These are phyloP conservation scores for Babyrousa celebensis DNA, from an alignment of 2,797 vertebrate genomes.

Conservation along the genomic window DNA sequence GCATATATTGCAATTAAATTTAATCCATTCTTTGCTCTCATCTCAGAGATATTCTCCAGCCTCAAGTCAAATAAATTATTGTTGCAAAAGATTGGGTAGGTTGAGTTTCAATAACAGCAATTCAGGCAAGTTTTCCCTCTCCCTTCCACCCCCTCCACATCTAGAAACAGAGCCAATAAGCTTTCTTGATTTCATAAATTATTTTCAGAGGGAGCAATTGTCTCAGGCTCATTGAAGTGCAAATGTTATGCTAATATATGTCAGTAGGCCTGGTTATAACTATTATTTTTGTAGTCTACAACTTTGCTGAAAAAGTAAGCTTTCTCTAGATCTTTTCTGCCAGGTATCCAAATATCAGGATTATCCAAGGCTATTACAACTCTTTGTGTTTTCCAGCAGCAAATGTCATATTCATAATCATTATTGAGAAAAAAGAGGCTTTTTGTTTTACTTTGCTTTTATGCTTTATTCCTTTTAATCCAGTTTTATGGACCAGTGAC, in stretches of 20 bases:
- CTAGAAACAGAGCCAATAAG: slow-evolving; percentile 31
- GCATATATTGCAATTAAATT: slow-evolving; percentile 72
- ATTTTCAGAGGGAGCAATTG: slow-evolving; percentile 14
- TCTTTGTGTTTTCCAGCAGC: not conserved
- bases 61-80: slow-evolving; percentile 69
- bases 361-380: not conserved
- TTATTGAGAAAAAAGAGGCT: slow-evolving; percentile 55
- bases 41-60: slow-evolving; percentile 66
- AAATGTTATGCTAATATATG: slow-evolving; percentile 67
- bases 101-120: slow-evolving; percentile 67
- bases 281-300: slow-evolving; percentile 50
- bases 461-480: not conserved
- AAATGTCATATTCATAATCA: slow-evolving; percentile 41
- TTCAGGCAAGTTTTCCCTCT: not conserved
- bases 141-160: not conserved
- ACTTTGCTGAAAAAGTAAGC: slow-evolving; percentile 7
- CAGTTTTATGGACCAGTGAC: not conserved
- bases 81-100: not conserved
- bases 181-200: slow-evolving; percentile 69
- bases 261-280: slow-evolving; percentile 55
- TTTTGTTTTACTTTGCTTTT: slow-evolving; percentile 64
- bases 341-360: slow-evolving; percentile 55
- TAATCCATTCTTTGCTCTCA: slow-evolving; percentile 69
- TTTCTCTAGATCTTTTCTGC: slow-evolving; percentile 71
- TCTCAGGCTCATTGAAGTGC: slow-evolving; percentile 45